These are phyloP conservation scores for Melipona bicolor DNA, from an alignment of 2,888 invertebrate species.

Conservation along the genomic window DNA sequence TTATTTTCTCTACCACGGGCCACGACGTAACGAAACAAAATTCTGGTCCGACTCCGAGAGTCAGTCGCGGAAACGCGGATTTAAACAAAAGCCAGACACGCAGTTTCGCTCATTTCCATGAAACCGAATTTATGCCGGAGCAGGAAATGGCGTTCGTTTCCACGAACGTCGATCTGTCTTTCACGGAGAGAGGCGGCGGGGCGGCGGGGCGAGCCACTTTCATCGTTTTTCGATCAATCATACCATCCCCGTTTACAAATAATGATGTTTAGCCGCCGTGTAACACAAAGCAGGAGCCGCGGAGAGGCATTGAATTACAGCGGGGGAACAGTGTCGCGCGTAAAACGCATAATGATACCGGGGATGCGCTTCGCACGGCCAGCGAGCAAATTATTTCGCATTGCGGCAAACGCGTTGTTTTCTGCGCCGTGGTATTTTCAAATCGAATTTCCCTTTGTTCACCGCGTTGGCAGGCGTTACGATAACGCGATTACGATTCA, in stretches of 20 bases:
- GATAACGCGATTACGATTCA: constrained; percentile 56
- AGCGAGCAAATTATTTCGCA: constrained; percentile 63
- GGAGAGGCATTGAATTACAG: constrained; percentile 60
- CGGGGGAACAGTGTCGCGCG: constrained; percentile 42
- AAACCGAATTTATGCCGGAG: constrained; percentile 28
- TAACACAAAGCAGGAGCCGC: constrained; percentile 62
- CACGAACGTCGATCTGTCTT: constrained; percentile 39
- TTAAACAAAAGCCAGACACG: constrained; percentile 39
- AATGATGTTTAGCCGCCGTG: constrained; percentile 63
- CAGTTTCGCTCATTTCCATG: constrained; percentile 26
- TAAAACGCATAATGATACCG: constrained; percentile 62
- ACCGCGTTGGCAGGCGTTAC: constrained; percentile 29
- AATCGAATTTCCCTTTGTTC: constrained; percentile 58
- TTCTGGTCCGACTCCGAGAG: background rate
- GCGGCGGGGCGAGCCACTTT: constrained; percentile 30
- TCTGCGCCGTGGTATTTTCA: constrained; percentile 56
- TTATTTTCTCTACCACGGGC: background rate
- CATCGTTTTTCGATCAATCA: constrained; percentile 66
- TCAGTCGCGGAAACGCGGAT: background rate
- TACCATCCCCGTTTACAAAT: constrained; percentile 61
- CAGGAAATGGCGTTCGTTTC: constrained; percentile 52
- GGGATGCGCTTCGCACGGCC: background rate
- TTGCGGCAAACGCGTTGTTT: constrained; percentile 60
- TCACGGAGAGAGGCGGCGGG: constrained; percentile 11
- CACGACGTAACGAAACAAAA: constrained; percentile 17